Evolutionary conservation across 2,797 vertebrate species (phyloP).

Genomic region (Pempheris klunzingeri): DNA sequence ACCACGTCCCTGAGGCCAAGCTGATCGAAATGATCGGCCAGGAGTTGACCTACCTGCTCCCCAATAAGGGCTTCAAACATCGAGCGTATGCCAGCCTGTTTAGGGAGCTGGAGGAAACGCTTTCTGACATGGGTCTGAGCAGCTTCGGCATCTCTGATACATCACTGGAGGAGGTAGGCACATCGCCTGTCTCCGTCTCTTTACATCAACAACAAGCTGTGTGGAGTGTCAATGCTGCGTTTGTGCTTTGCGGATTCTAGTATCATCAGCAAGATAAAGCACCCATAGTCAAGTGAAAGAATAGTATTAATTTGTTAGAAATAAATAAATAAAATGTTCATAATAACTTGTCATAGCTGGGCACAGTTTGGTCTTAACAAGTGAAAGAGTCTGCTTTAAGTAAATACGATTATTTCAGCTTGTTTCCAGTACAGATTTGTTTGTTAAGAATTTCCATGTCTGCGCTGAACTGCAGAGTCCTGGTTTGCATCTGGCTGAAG

Average conservation of each 20-base stretch:
- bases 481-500: background rate
- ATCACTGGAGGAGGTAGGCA: conserved; percentile 94
- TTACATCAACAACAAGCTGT: background rate
- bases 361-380: too few relatives aligned
- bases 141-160: conserved; percentile 98
- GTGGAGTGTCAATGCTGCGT: background rate
- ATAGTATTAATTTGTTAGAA: background rate
- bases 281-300: background rate
- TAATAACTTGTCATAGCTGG: too few relatives aligned
- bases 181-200: background rate
- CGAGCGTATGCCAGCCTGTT: conserved; percentile 96
- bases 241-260: conserved; percentile 9
- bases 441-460: background rate
- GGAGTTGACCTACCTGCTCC: conserved; percentile 94
- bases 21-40: conserved; percentile 95
- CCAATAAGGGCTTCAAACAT: conserved; percentile 95
- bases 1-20: conserved; percentile 95
- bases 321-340: background rate
- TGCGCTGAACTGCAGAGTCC: background rate
- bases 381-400: background rate
- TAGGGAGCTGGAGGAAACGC: conserved; percentile 94
- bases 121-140: conserved; percentile 94
- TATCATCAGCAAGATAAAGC: conserved; percentile 4
- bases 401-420: background rate
- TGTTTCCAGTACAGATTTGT: conserved; percentile 1